Evolutionary conservation across 1,140 invertebrate genomes (phyloP), one percentile per base, ranked within the genome.

Genomic region (Diplogasteroides magnus): DNA sequence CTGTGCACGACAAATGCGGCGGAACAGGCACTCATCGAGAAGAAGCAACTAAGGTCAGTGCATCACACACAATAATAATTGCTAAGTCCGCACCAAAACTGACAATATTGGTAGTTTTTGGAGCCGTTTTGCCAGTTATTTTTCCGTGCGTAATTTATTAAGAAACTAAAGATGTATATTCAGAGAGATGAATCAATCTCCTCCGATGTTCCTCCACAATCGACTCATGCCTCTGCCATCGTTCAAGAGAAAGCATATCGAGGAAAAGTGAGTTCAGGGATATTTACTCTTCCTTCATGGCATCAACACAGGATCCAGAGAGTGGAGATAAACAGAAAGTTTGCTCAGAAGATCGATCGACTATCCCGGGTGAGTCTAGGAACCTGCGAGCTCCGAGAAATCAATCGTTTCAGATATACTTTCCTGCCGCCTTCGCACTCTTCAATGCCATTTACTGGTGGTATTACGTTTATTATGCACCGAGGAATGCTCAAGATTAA

Each of bases 11-110:
- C 55, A 26, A 68, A 67, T 58, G 37, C 68, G 28, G 27, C 31
- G 15, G 55, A 56, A 27, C 56, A 72, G 55, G 25, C 57, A 31
- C 61, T 61, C 27, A 48, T 74, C 1, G 73, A 74, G 31, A 74
- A 72, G 58, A 74, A 74, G 60, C 64, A 71, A 55, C 67, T 74
- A 28, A 64, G 73, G 2, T 70, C 73, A 31, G 62, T 74, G 62
- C n/a, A n/a, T n/a, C n/a, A n/a, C n/a, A n/a, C n/a, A n/a, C n/a
- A n/a, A n/a, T n/a, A n/a, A n/a, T n/a, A n/a, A n/a, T n/a, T n/a
- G n/a, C n/a, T n/a, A n/a, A n/a, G n/a, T n/a, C n/a, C n/a, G n/a
- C n/a, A n/a, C n/a, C n/a, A n/a, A n/a, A n/a, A n/a, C n/a, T n/a
- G n/a, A n/a, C n/a, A n/a, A n/a, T n/a, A n/a, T n/a, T n/a, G n/a